These are phyloP conservation scores for Conomelus anceps DNA, from an alignment of 2,888 invertebrate species.

Conservation along the genomic window DNA sequence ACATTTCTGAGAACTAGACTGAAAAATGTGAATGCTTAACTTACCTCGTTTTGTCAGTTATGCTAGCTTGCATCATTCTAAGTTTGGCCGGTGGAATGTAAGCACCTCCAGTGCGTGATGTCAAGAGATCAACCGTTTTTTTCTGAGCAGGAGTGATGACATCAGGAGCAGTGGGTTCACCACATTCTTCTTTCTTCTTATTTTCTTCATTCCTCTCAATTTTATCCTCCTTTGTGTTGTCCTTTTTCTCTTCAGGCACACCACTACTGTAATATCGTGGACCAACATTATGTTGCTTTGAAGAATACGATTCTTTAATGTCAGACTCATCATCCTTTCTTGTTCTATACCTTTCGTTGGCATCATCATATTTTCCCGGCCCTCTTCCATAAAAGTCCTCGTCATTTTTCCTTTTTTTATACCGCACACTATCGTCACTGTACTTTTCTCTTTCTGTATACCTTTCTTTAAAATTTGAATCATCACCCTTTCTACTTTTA, in stretches of 20 bases:
- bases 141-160: constrained; percentile 41
- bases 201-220: not conserved
- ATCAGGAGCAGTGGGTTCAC: not conserved
- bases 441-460: not conserved
- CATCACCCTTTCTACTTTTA: not conserved
- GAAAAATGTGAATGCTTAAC: not conserved
- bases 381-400: constrained; percentile 12
- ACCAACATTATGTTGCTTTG: constrained; percentile 22
- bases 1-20: too few relatives aligned
- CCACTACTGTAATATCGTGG: constrained; percentile 19
- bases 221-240: constrained; percentile 36
- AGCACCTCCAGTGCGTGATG: constrained; percentile 84
- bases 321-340: not conserved
- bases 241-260: constrained; percentile 24
- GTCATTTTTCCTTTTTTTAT: constrained; percentile 22
- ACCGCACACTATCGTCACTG: constrained; percentile 17
- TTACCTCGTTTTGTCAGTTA: constrained; percentile 76
- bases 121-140: constrained; percentile 59
- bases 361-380: not conserved
- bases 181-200: not conserved
- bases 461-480: not conserved
- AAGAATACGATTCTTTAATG: constrained; percentile 23
- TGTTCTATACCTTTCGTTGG: not conserved
- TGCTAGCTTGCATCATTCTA: constrained; percentile 89
- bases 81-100: constrained; percentile 98